Evolutionary conservation across 2,797 vertebrate genomes (phyloP).

Genomic region (Gymnothorax javanicus): DNA sequence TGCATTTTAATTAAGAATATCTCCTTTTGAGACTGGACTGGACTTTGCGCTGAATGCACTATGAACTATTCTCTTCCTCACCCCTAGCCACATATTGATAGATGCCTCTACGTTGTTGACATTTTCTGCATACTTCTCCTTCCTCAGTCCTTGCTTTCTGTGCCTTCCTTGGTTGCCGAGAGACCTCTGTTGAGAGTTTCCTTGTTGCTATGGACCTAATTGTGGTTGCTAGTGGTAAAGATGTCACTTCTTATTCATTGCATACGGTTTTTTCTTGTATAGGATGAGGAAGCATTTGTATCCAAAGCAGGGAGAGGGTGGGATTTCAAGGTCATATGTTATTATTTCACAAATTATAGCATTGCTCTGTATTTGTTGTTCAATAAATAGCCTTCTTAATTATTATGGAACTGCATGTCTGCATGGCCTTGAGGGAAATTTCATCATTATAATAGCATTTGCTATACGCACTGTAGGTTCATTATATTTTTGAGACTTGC

Average conservation of each 20-base stretch:
- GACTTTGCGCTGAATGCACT: neutral
- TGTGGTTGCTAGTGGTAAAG: constrained; percentile 24
- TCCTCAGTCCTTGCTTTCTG: constrained; percentile 47
- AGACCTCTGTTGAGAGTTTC: constrained; percentile 36
- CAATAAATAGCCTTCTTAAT: constrained; percentile 8
- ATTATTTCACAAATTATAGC: constrained; percentile 17
- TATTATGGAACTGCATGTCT: neutral
- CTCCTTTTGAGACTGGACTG: neutral
- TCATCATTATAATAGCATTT: neutral
- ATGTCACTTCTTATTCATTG: constrained; percentile 33
- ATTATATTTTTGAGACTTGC: neutral
- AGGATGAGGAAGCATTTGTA: neutral
- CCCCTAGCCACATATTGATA: neutral
- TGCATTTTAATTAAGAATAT: neutral
- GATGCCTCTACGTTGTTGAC: neutral
- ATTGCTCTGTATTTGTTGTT: constrained; percentile 10
- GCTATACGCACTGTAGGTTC: neutral
- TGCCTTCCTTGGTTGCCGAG: constrained; percentile 36
- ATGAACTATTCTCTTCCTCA: neutral
- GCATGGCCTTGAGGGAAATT: neutral
- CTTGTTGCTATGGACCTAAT: constrained; percentile 40
- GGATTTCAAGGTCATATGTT: neutral
- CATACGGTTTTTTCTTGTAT: constrained; percentile 14
- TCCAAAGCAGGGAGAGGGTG: neutral
- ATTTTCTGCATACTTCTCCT: constrained; percentile 30